These are phyloP conservation scores for Sinocyclocheilus anophthalmus DNA, from an alignment of 2,113 vertebrate genomes.

Conservation along the genomic window DNA sequence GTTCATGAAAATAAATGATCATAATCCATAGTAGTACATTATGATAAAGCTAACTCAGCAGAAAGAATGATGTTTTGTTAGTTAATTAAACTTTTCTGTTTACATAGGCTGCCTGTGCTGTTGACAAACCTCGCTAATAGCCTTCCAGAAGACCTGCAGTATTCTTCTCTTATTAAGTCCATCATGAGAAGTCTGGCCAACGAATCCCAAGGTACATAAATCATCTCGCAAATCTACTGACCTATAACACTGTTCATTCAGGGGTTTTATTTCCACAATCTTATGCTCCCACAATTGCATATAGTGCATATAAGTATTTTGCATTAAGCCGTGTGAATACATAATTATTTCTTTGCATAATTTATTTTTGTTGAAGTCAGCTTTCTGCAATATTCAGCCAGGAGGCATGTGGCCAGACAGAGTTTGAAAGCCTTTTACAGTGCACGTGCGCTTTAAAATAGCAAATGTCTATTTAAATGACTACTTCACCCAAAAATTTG, in stretches of 20 bases:
- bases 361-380: slow-evolving; percentile 58
- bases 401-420: slow-evolving; percentile 66
- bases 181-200: slow-evolving; percentile 60
- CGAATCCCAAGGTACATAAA: slow-evolving; percentile 70
- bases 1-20: slow-evolving; percentile 45
- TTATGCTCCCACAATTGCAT: slow-evolving; percentile 3
- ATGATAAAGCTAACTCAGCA: slow-evolving; percentile 30
- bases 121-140: slow-evolving; percentile 54
- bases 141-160: slow-evolving; percentile 68
- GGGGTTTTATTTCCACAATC: background rate
- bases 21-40: slow-evolving; percentile 33
- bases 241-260: slow-evolving; percentile 6
- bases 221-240: background rate
- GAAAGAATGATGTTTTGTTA: background rate
- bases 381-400: slow-evolving; percentile 66
- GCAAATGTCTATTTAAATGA: background rate
- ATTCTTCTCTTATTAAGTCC: slow-evolving; percentile 59
- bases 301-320: slow-evolving; percentile 26
- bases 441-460: slow-evolving; percentile 54
- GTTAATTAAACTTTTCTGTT: slow-evolving; percentile 39
- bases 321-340: slow-evolving; percentile 33
- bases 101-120: slow-evolving; percentile 62
- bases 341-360: slow-evolving; percentile 28
- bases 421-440: slow-evolving; percentile 69
- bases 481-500: background rate